phyloP scores from a whole-genome alignment of 2,888 invertebrate species.

The Venusia cambrica region DNA sequence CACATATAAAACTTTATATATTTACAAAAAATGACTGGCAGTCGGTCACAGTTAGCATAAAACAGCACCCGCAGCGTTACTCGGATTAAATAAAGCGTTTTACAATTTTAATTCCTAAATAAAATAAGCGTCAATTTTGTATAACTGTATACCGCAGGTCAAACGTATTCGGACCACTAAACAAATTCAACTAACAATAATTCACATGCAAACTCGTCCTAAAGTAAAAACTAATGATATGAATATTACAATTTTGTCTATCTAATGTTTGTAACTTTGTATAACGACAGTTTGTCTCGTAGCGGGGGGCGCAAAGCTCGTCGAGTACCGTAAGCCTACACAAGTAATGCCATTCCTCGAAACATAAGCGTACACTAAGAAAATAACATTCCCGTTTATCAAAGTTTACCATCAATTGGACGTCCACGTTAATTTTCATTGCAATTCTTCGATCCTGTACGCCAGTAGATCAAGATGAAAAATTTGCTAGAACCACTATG shows the following conservation, averaged over 20 bases:
- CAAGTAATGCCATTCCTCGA: constrained; percentile 46
- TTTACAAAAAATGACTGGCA: constrained; percentile 73
- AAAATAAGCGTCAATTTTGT: constrained; percentile 39
- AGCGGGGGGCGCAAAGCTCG: constrained; percentile 42
- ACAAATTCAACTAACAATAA: constrained; percentile 56
- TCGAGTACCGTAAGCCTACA: constrained; percentile 36
- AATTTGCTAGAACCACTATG: constrained; percentile 63
- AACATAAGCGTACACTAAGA: constrained; percentile 54
- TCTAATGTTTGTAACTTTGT: constrained; percentile 59
- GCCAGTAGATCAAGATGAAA: constrained; percentile 56
- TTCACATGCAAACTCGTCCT: constrained; percentile 62
- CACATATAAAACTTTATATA: constrained; percentile 59
- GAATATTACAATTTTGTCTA: constrained; percentile 77
- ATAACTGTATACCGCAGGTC: constrained; percentile 51
- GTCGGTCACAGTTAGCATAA: constrained; percentile 50
- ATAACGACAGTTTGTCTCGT: constrained; percentile 48
- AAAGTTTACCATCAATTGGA: constrained; percentile 53
- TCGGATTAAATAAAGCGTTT: constrained; percentile 64
- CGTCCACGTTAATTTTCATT: constrained; percentile 30
- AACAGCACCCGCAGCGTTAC: constrained; percentile 64
- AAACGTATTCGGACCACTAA: constrained; percentile 60
- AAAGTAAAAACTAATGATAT: constrained; percentile 81
- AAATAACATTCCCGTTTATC: constrained; percentile 45
- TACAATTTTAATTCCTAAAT: constrained; percentile 54
- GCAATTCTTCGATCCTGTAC: constrained; percentile 46